Base-by-base conservation (phyloP, 2,797 vertebrate species). In the Erethizon dorsatum region DNA sequence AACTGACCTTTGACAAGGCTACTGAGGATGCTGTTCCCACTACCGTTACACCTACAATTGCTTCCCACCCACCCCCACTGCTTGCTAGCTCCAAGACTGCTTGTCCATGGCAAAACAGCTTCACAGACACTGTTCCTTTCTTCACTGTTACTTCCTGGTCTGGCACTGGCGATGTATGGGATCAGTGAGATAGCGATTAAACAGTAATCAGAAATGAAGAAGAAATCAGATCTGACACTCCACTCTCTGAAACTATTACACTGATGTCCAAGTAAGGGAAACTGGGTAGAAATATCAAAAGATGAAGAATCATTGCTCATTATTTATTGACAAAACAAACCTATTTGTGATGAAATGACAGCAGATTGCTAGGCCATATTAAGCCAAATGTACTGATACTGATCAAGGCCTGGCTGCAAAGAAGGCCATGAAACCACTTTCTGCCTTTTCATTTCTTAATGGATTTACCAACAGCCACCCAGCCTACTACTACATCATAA, bases 281-380 rank as follows among this genome's bases (percentile, higher is more conserved):
- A 78, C 0, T 54, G 65, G 65, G 83, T 71, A 85, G 87, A 97
- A 96, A 92, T 84, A 56, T 28, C 96, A 97, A 98, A 77, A 82
- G 67, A 93, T 56, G 28, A 97, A 95, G 94, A 97, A 97, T 83
- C 31, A 79, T 9, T 89, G 31, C 14, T 59, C 75, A 83, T 56
- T 86, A 63, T 6, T 91, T 92, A 73, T 59, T 83, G 56, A 85
- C 1, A 85, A 96, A 65, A 71, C 4, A 93, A 97, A 96, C 5
- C 10, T 88, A 20, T 65, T 63, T 97, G 24, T 61, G 47, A 95
- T 69, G 57, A 95, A 47, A 13, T 24, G 45, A 50, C 14, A 31
- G 26, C 45, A 9, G 26, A 31, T 13, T 31, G 13, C 45, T 14
- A 14, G 26, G 73, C 14, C 24, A 50, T 26, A 77, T 8, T 78